These are phyloP conservation scores for Phylloscopus collybita DNA, from an alignment of 2,797 vertebrate genomes.

Conservation along the genomic window DNA sequence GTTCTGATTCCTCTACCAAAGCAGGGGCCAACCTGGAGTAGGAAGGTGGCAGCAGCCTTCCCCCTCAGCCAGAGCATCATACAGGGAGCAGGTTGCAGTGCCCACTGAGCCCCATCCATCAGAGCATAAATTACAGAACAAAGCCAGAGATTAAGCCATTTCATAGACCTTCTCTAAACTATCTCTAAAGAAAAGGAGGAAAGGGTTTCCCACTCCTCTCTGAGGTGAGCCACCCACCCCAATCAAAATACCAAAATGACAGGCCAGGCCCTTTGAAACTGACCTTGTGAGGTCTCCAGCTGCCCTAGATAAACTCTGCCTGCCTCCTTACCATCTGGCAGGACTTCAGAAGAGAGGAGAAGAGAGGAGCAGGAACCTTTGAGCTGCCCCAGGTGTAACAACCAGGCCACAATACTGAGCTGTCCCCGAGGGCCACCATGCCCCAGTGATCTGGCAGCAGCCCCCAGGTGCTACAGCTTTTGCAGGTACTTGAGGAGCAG, in stretches of 20 bases:
- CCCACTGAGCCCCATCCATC: fast-evolving
- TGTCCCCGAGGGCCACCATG: background rate
- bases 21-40: background rate
- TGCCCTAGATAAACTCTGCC: background rate
- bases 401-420: background rate
- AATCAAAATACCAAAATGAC: background rate
- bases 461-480: background rate
- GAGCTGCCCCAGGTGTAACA: background rate
- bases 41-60: background rate
- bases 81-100: background rate
- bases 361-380: background rate
- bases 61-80: background rate
- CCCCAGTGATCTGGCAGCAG: background rate
- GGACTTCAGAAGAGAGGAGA: background rate
- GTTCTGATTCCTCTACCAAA: background rate
- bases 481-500: background rate
- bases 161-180: background rate
- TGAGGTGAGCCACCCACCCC: background rate
- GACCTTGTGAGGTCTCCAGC: background rate
- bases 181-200: background rate
- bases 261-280: background rate
- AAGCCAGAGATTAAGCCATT: background rate
- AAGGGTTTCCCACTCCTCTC: background rate
- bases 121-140: background rate
- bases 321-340: fast-evolving